These are phyloP conservation scores for Lasioglossum baleicum DNA, from an alignment of 1,140 invertebrate species.

Conservation along the genomic window DNA sequence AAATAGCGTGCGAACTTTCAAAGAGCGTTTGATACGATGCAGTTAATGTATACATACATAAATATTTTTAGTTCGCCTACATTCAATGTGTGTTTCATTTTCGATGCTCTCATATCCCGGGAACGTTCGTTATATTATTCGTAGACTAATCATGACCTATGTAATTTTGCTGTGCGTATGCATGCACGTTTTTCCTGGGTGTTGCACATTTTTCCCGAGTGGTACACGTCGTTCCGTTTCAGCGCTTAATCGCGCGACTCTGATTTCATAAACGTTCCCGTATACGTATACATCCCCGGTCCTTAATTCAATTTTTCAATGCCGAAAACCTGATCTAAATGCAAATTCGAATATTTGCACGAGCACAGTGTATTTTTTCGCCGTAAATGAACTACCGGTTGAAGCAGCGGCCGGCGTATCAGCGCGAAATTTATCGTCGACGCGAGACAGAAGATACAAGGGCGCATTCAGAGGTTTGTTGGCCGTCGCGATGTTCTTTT, in stretches of 20 bases:
- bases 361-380: neutral
- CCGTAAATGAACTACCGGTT: neutral
- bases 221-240: neutral
- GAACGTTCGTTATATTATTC: neutral
- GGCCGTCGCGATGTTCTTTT: neutral
- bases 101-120: neutral
- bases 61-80: neutral
- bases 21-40: neutral
- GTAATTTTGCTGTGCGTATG: too few species aligned
- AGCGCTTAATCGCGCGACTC: neutral
- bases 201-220: neutral
- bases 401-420: neutral
- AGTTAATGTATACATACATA: neutral
- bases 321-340: conserved; percentile 23
- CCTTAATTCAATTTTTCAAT: conserved; percentile 27
- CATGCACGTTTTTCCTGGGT: too few species aligned
- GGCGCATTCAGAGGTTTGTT: neutral
- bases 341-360: conserved; percentile 21
- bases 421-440: conserved; percentile 1
- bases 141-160: too few species aligned
- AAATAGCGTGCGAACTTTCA: neutral
- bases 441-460: neutral
- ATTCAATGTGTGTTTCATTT: neutral
- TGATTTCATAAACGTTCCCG: conserved; percentile 3
- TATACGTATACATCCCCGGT: neutral